Base-by-base conservation (phyloP, 2,888 invertebrate genomes). In the Hesperia comma region DNA sequence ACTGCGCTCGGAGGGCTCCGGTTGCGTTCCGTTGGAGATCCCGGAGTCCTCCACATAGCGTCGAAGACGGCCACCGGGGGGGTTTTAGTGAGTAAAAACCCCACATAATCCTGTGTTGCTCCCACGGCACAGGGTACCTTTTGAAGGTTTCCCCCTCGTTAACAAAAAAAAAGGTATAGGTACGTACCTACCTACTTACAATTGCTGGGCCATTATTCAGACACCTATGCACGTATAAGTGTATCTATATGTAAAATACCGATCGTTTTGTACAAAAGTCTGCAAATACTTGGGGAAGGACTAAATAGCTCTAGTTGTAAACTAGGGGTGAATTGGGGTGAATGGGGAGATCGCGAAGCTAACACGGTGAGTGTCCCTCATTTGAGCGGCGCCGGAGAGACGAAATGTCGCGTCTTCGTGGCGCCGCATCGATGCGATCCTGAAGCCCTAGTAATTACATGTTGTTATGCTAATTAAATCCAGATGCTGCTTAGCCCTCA, bases 301-400 rank as follows among this genome's bases (percentile, higher is more conserved):
- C 63, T 41, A 57, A 63, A 63, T 40, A 57, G 56, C 53, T 40
- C 46, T 49, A 53, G 14, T 26, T 57, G 32, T 37, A 57, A 51
- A 53, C 17, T 17, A n/a, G 33, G 63, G 63, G 49, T 64, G 63
- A 40, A 14, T 32, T 41, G 58, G 51, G 58, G 58, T 53, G 58
- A 58, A 41, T 19, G 19, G 41, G 26, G 17, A 58, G 58, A 51
- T 58, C 19, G 55, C 33, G 32, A 54, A 55, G 32, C 19, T 32
- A 53, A n/a, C 32, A 0, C 32, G 5, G 53, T 32, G 26, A n/a
- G n/a, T n/a, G 10, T 26, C 43, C 41, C 26, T 62, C 32, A 54
- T 55, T 62, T 33, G 7, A 17, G 49, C n/a, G 51, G 57, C 57
- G 63, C 63, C 63, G 63, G 26, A 49, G 63, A 58, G 63, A 64